phyloP scores from a whole-genome alignment of 2,113 vertebrate genomes.

The Zosterops lateralis region DNA sequence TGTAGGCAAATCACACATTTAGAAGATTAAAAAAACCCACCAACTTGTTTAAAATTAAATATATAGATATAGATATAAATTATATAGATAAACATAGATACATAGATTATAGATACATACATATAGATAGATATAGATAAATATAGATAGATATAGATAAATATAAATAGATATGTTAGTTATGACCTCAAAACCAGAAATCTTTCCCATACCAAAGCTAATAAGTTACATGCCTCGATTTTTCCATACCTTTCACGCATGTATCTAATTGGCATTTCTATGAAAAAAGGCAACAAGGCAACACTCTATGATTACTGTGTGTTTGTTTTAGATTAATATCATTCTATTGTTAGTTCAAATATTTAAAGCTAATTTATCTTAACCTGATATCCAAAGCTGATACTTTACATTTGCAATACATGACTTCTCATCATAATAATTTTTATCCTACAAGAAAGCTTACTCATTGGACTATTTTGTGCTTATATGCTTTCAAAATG shows the following conservation, averaged over 20 bases:
- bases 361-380: neutral
- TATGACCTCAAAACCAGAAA: neutral
- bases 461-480: neutral
- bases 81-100: neutral
- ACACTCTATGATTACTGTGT: neutral
- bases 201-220: neutral
- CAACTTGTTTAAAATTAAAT: neutral
- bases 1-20: neutral
- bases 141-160: no score
- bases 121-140: neutral
- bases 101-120: neutral
- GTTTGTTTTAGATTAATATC: neutral
- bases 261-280: neutral
- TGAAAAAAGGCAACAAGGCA: neutral
- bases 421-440: neutral
- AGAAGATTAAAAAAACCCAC: neutral
- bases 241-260: neutral
- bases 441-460: neutral
- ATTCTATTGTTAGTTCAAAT: neutral
- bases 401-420: neutral
- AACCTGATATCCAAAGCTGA: neutral
- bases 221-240: neutral
- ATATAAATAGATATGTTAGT: neutral
- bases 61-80: neutral
- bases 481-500: neutral